These are phyloP conservation scores for Crepidodera aurea DNA, from an alignment of 2,888 invertebrate genomes.

Conservation along the genomic window DNA sequence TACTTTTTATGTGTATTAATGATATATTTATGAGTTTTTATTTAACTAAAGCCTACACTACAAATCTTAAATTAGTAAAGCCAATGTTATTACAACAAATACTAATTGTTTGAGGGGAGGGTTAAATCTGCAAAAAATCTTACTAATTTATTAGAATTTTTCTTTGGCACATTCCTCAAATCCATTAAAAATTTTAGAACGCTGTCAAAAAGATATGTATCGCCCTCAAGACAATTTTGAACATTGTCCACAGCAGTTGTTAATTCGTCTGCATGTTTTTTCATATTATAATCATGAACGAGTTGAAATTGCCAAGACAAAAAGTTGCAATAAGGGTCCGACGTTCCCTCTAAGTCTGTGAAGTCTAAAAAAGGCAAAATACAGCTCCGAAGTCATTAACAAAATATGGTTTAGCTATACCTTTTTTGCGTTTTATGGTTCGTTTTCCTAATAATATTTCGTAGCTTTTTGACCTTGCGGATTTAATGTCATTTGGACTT, in stretches of 20 bases:
- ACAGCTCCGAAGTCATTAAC: not conserved
- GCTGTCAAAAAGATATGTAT: conserved; percentile 38
- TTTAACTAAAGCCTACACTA: too few species aligned
- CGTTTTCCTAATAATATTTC: conserved; percentile 51
- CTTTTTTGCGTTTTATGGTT: conserved; percentile 34
- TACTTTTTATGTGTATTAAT: not conserved
- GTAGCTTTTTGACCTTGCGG: conserved; percentile 51
- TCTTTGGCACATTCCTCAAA: conserved; percentile 47
- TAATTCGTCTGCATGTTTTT: conserved; percentile 49
- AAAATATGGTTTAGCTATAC: conserved; percentile 16
- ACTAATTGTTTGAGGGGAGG: too few species aligned
- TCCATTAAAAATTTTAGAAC: conserved; percentile 48
- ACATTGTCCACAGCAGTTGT: conserved; percentile 44
- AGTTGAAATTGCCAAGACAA: conserved; percentile 56
- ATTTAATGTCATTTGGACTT: conserved; percentile 44
- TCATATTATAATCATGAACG: conserved; percentile 48
- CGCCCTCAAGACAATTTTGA: conserved; percentile 41
- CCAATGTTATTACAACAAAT: too few species aligned
- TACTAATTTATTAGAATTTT: conserved; percentile 44
- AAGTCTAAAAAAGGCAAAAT: conserved; percentile 42
- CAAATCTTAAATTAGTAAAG: too few species aligned
- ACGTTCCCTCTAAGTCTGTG: conserved; percentile 46
- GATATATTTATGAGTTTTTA: too few species aligned
- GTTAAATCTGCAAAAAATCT: too few species aligned
- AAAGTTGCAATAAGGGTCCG: conserved; percentile 53